Conservation (phyloP, 2,113 vertebrate species). For the Hydrolagus affinis region DNA sequence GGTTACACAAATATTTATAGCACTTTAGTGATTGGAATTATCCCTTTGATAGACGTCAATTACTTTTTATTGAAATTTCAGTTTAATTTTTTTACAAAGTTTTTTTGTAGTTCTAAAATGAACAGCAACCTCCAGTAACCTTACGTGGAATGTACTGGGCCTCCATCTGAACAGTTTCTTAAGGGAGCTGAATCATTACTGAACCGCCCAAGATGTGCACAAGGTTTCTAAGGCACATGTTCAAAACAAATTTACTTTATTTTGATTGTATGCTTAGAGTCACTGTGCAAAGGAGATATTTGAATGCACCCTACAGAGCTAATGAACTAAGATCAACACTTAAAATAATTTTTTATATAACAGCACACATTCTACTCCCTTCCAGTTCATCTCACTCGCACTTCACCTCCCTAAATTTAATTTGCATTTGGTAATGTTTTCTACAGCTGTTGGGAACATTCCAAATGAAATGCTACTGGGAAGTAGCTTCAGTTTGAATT, state of each 20-base stretch:
- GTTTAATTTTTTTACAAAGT: no score
- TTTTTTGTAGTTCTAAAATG: background rate
- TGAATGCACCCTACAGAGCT: background rate
- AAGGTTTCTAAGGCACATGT: background rate
- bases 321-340: background rate
- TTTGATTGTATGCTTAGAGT: background rate
- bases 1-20: no score
- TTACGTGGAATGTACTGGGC: background rate
- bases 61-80: no score
- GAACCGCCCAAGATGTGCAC: background rate
- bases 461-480: background rate
- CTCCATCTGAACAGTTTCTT: background rate
- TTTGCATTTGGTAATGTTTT: background rate
- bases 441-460: background rate
- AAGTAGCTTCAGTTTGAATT: background rate
- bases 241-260: background rate
- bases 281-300: background rate
- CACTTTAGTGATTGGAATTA: no score
- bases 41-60: no score
- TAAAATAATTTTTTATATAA: background rate
- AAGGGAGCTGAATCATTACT: background rate
- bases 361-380: no score
- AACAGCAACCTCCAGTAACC: background rate
- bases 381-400: background rate
- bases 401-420: background rate